Evolutionary conservation across 2,113 vertebrate species (phyloP), one percentile per base, ranked within the genome.

Genomic region (Galeopterus variegatus): DNA sequence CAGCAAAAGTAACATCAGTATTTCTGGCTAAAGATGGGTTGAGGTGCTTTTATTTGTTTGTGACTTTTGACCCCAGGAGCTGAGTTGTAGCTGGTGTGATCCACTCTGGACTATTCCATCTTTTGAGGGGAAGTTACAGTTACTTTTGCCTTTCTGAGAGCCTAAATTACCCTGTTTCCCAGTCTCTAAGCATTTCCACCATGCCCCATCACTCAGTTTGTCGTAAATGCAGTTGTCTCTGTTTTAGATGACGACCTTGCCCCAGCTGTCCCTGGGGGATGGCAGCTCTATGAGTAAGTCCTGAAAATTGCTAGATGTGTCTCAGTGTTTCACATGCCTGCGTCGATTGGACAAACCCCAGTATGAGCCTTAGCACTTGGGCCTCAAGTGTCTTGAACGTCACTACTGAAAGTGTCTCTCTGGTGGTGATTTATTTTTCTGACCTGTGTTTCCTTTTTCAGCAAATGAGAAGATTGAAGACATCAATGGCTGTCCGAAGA

Each of bases 391-490:
- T 96, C 96, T 88, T 95, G 83, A 92, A 56, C 95, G 85, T 98
- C 95, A 33, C 12, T 93, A 50, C 50, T 94, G 89, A 84, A 95
- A 82, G 85, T 77, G 12, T 91, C 65, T 86, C 89, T 76, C 12
- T 88, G 58, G 18, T 76, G 83, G 81, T 95, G 24, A 60, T 92
- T 93, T 93, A 52, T 90, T 93, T 91, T 96, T 94, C 96, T 97
- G 92, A 97, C 93, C 97, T 18, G 93, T 93, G 96, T 88, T 98
- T 94, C 93, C 95, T 90, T 97, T 98, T 98, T 76, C 99, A 99
- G 99, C 99, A 97, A 99, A 99, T 98, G 99, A 99, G 97, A 99
- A 99, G 99, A 99, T 99, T 85, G 99, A 99, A 97, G 99, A 99
- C 96, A 99, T 99, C 99, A 99, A 99, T 99, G 99, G 99, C 98